Conservation (phyloP, 2,113 vertebrate species). For the Sinocyclocheilus anophthalmus region DNA sequence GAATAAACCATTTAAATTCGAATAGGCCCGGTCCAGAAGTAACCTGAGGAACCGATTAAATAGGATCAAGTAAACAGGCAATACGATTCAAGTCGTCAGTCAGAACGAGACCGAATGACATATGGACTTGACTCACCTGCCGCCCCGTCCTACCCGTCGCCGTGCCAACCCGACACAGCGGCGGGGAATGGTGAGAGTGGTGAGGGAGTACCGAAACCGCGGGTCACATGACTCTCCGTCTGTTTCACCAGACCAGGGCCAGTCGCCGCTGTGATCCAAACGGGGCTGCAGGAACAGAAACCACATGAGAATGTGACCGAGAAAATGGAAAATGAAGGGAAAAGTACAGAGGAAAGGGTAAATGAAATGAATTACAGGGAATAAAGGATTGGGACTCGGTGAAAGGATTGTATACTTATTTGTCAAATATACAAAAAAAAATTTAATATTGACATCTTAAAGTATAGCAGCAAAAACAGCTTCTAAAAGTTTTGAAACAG, state of each 20-base stretch:
- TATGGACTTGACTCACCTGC: constrained; percentile 80
- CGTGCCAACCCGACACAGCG: constrained; percentile 91
- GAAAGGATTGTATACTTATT: too few relatives aligned
- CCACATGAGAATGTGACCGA: background rate
- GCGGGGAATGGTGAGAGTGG: constrained; percentile 85
- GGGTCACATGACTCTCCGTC: constrained; percentile 84
- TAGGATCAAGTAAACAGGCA: background rate
- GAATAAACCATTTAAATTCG: constrained; percentile 82
- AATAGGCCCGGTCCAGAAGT: constrained; percentile 90
- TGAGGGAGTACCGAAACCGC: constrained; percentile 92
- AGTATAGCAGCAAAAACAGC: too few relatives aligned
- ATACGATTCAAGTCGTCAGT: too few relatives aligned
- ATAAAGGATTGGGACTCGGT: too few relatives aligned
- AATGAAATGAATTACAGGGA: too few relatives aligned
- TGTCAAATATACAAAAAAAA: too few relatives aligned
- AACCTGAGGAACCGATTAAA: constrained; percentile 72
- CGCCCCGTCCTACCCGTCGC: constrained; percentile 90
- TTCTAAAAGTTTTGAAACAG: too few relatives aligned
- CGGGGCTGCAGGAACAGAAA: constrained; percentile 77
- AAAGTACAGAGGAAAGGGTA: background rate
- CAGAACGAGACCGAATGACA: background rate
- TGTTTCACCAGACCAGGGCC: constrained; percentile 92
- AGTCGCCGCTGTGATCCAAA: constrained; percentile 85
- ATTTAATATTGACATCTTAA: too few relatives aligned
- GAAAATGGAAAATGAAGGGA: background rate